phyloP scores from a whole-genome alignment of 2,113 vertebrate species.

The Tursiops truncatus region DNA sequence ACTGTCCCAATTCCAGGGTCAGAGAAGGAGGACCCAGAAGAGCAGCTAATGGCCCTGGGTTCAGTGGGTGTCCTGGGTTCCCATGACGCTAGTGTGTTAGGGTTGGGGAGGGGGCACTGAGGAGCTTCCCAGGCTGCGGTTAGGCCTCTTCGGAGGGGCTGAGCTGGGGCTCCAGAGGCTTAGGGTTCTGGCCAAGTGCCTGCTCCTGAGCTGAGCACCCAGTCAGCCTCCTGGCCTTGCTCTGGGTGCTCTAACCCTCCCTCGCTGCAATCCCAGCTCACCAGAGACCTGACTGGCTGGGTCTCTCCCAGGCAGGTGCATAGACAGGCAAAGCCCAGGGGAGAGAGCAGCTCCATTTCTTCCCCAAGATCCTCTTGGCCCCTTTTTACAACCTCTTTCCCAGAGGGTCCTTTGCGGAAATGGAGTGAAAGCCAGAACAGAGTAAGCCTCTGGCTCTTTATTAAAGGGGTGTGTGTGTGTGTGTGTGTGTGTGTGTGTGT shows the following conservation, averaged over 20 bases:
- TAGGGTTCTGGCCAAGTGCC: not conserved
- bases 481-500: slow-evolving; percentile 45
- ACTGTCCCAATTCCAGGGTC: not conserved
- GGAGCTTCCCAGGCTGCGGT: not conserved
- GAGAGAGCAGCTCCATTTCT: not conserved
- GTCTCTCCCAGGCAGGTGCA: not conserved
- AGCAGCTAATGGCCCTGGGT: not conserved
- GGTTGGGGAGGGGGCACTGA: fast-evolving
- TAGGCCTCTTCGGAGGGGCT: not conserved
- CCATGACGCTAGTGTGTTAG: not conserved
- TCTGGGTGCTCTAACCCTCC: not conserved
- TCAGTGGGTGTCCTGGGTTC: not conserved
- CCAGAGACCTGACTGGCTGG: not conserved
- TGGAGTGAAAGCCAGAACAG: not conserved
- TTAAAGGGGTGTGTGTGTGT: not conserved
- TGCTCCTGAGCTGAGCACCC: not conserved
- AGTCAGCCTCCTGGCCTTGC: not conserved
- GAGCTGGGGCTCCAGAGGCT: not conserved
- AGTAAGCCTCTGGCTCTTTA: slow-evolving; percentile 48
- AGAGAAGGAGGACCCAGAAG: not conserved
- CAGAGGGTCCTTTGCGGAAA: slow-evolving; percentile 6
- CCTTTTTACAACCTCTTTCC: not conserved
- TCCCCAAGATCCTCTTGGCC: not conserved
- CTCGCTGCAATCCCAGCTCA: not conserved
- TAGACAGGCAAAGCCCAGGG: not conserved